These are phyloP conservation scores for Synodontis membranacea DNA, from an alignment of 2,113 vertebrate species.

Conservation along the genomic window DNA sequence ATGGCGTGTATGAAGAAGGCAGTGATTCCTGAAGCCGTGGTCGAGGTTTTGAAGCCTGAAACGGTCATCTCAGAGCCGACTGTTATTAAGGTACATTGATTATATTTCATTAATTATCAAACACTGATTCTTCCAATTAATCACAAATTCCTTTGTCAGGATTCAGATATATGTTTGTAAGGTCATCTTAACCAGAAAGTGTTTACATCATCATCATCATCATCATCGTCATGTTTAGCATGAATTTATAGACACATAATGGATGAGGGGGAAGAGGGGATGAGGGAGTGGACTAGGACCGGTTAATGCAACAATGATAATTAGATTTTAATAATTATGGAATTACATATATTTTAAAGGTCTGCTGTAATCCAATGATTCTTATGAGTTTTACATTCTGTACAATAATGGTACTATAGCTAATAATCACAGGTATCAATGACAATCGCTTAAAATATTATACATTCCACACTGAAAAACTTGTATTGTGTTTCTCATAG, in stretches of 20 bases:
- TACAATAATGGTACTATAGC: not conserved
- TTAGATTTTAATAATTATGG: not conserved
- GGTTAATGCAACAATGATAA: not conserved
- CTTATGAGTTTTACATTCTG: not conserved
- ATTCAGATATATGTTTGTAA: not conserved
- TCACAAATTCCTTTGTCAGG: not conserved
- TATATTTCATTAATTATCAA: not conserved
- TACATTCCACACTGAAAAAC: not conserved
- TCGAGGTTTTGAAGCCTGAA: constrained; percentile 81
- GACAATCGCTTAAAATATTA: not conserved
- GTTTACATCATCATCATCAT: too few species aligned
- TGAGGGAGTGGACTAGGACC: not conserved
- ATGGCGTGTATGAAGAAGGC: constrained; percentile 96
- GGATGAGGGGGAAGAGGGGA: too few species aligned
- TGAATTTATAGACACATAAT: too few species aligned
- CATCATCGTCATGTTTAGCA: not conserved
- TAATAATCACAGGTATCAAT: not conserved
- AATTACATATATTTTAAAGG: not conserved
- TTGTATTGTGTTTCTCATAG: not conserved
- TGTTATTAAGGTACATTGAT: constrained; percentile 81
- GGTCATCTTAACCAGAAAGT: not conserved
- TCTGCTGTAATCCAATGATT: not conserved
- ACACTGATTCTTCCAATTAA: not conserved
- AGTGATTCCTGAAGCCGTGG: constrained; percentile 85
- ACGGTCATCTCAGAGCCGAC: constrained; percentile 82